phyloP scores from a whole-genome alignment of 2,888 invertebrate species.

The Ochlodes sylvanus region DNA sequence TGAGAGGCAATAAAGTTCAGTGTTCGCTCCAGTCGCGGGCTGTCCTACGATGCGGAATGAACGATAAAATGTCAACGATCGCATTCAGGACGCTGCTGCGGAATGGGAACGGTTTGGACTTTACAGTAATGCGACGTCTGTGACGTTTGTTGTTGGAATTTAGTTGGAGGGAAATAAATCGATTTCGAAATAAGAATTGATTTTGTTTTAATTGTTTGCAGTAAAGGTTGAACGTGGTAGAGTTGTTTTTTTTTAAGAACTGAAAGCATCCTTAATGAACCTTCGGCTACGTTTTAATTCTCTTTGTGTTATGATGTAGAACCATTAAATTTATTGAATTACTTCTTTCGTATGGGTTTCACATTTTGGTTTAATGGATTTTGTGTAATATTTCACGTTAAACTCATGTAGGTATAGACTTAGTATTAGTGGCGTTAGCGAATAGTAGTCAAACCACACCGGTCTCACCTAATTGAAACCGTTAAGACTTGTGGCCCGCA shows the following conservation, averaged over 20 bases:
- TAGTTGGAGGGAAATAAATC: background rate
- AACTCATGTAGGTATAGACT: no score
- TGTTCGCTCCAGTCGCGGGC: constrained; percentile 9
- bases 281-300: no score
- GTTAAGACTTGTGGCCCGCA: background rate
- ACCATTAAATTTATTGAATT: no score
- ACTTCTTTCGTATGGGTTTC: no score
- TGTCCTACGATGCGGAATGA: constrained; percentile 22
- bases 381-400: no score
- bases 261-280: no score
- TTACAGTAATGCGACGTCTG: background rate
- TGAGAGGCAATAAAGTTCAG: constrained; percentile 26
- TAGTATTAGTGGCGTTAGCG: no score
- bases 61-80: constrained; percentile 31
- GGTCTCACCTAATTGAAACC: background rate
- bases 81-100: constrained; percentile 11
- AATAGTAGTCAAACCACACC: no score
- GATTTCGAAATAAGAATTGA: background rate
- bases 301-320: no score
- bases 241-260: no score
- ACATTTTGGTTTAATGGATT: no score
- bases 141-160: background rate
- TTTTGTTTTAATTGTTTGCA: background rate
- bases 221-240: no score
- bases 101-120: constrained; percentile 12